These are phyloP conservation scores for Gopherus flavomarginatus DNA, from an alignment of 2,113 vertebrate genomes.

Conservation along the genomic window DNA sequence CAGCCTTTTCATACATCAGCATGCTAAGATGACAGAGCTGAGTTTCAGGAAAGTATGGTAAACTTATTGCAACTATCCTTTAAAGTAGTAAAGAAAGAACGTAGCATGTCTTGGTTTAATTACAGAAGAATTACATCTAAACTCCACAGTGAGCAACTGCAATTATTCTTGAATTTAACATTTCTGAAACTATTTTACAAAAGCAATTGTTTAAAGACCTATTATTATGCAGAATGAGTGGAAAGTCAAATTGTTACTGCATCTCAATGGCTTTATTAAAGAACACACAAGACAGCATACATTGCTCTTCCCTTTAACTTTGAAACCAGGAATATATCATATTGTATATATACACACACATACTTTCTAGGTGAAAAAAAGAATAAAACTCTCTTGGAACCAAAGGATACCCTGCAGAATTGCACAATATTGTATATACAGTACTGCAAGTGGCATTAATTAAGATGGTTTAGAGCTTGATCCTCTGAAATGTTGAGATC, in stretches of 20 bases:
- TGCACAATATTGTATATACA: neutral
- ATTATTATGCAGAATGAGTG: slow-evolving; percentile 36
- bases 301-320: neutral
- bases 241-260: neutral
- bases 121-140: slow-evolving; percentile 42
- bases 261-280: slow-evolving; percentile 4
- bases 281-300: neutral
- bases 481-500: slow-evolving; percentile 11
- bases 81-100: slow-evolving; percentile 28
- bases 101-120: slow-evolving; percentile 7
- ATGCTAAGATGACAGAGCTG: neutral
- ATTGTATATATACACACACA: neutral
- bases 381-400: neutral
- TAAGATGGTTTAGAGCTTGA: neutral
- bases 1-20: neutral
- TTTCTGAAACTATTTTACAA: slow-evolving; percentile 48
- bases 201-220: slow-evolving; percentile 36
- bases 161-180: slow-evolving; percentile 52
- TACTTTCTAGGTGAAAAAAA: neutral
- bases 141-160: neutral
- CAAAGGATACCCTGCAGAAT: neutral
- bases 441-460: neutral
- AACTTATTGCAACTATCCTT: neutral
- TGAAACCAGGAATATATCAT: neutral
- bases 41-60: slow-evolving; percentile 21